Base-by-base conservation (phyloP, 2,113 vertebrate genomes). In the Tautogolabrus adspersus region DNA sequence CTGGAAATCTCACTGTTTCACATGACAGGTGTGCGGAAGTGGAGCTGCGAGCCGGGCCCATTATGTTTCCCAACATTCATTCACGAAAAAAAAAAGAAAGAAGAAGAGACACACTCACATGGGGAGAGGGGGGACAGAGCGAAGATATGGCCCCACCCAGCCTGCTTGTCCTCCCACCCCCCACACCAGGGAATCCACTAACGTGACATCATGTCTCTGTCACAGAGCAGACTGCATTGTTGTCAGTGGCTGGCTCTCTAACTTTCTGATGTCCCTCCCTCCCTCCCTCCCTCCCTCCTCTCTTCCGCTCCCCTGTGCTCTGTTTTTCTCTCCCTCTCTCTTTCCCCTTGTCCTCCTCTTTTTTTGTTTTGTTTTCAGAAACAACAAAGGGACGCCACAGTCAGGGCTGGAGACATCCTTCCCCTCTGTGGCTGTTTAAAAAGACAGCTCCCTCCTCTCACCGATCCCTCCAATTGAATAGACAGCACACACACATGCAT, bases 1-100 rank as follows among this genome's bases (percentile, higher is more conserved):
- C 93, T 94, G 93, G 93, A 95, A 93, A 91, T 92, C 79, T 89
- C 82, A 79, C 78, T 84, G 85, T 89, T 83, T 91, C 91, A 91
- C 77, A 92, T 91, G 81, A 89, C 81, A 66, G 84, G 72, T 87
- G 86, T 79, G 73, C 86, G 90, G 89, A 94, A 94, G 92, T 92
- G 75, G 83, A 93, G 93, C 87, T 91, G 91, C 87, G 91, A 93
- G 79, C 70, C 83, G 70, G 78, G 72, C 83, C 59, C 87, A 89
- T 90, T 91, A 88, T 87, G 63, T 79, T 87, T 85, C 85, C 84
- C 75, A 80, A 82, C 67, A 88, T 90, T 87, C 91, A 92, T 93
- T 90, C 89, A 91, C 56, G 34, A 68, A 76, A 87, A 69, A 72
- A 65, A 71, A 40, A 38, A 66, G 21, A 42, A 37, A 38, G 34